Evolutionary conservation across 1,140 invertebrate species (phyloP), one percentile per base, ranked within the genome.

Genomic region (Thalassaphorura encarpata): DNA sequence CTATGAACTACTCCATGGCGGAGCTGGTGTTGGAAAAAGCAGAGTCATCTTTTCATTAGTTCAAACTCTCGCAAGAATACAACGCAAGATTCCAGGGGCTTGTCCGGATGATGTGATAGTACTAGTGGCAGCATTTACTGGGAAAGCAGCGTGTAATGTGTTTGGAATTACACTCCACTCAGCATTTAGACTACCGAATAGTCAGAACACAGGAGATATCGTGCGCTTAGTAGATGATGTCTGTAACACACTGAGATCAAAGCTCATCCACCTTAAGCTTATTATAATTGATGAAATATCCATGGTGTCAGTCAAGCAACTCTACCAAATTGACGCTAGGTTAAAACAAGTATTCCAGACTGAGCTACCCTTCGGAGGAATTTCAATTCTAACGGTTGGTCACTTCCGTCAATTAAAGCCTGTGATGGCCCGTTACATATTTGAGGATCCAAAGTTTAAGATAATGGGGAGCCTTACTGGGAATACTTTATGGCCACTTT

Each of bases 251-350:
- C 13, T 28, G 53, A 21, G 11, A 27, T 55, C 24, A 36, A 13
- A n/a, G 2, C 21, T 5, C 43, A 27, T 6, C 4, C 26, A 41
- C 16, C 26, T 52, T 16, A 18, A 18, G 26, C 41, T 43, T 23
- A 21, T 18, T 2, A 39, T 19, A 3, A 11, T 41, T 11, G 50
- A 29, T 31, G 48, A 33, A 31, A 50, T 29, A 31, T 33, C 24
- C 27, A 45, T 23, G 24, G 18, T 46, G 3, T 23, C 27, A 13
- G 19, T 48, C 2, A 18, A n/a, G 5, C 27, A 36, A 18, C 45
- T 55, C 3, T 48, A 33, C 24, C 21, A 55, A 16, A 21, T 55
- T 36, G 45, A 55, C 21, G 4, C 23, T 18, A 6, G 52, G 3
- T 26, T 54, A 5, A 6, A 23, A 19, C 52, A 54, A 45, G 43